Evolutionary conservation across 2,797 vertebrate species (phyloP), one percentile per base, ranked within the genome.

Genomic region (Hoplostethus atlanticus): DNA sequence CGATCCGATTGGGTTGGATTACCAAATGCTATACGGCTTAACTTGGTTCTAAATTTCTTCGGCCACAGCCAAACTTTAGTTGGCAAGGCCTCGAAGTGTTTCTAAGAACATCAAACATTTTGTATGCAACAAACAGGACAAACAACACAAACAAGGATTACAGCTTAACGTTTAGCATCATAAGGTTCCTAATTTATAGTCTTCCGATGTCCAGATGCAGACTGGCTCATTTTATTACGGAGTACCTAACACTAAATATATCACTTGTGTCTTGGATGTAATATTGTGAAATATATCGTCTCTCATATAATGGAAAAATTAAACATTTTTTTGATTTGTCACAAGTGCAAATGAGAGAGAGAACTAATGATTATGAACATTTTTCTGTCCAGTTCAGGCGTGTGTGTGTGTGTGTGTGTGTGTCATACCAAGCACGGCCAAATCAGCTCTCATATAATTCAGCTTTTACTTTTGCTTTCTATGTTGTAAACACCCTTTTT

Each of bases 1-100:
- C 66, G 91, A 92, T 90, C 81, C 4, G 47, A 93, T 91, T 47
- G 84, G 79, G 55, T 68, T 67, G 73, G 81, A 90, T 90, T 85
- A 84, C 79, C 66, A 80, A 91, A 92, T 87, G 83, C 85, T 87
- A 58, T 44, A 73, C 56, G 68, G 76, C 90, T 87, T 84, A 78
- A 84, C 25, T 65, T 31, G 58, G 46, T 44, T 70, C 64, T 53
- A 25, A 9, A 17, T 72, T 56, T 36, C 76, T 48, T 54, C 16
- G 34, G 61, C 54, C 68, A 68, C 68, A 9, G 74, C 34, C 10
- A 62, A 34, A 67, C 46, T 86, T 68, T 3, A n/a, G 34, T 25
- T 54, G 68, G 8, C 4, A 36, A 81, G 76, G 76, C 83, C 79
- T 79, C 52, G 3, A 2, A 44, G 30, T 16, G 51, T 13, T 38